Conservation (phyloP, 1,140 invertebrate genomes). For the Mya arenaria region DNA sequence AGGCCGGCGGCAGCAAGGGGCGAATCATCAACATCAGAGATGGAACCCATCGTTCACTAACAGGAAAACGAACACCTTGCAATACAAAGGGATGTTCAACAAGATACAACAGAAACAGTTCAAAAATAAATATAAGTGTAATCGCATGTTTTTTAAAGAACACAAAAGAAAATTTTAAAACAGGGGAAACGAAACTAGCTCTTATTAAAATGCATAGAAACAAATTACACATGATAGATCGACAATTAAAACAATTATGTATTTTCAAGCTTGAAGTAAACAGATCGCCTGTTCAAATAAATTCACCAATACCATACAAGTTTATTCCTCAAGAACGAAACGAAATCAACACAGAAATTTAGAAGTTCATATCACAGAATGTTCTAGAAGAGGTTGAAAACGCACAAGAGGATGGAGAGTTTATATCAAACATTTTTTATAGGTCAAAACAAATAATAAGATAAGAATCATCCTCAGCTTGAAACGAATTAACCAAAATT, state of each 20-base stretch:
- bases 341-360: neutral
- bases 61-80: neutral
- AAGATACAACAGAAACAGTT: neutral
- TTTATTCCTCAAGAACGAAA: neutral
- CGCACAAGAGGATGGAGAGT: neutral
- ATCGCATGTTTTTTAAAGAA: neutral
- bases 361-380: neutral
- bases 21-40: neutral
- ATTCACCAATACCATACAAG: neutral
- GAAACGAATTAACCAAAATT: neutral
- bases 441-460: conserved; percentile 2
- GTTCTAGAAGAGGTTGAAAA: neutral
- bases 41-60: neutral
- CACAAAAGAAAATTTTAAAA: neutral
- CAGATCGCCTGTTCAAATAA: no score
- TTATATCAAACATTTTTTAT: neutral
- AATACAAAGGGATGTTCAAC: neutral
- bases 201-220: no score
- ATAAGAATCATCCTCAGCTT: neutral
- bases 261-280: no score
- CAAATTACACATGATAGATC: no score
- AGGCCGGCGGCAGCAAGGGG: neutral
- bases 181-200: neutral
- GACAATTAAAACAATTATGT: no score
- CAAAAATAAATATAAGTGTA: neutral